These are phyloP conservation scores for Piliocolobus tephrosceles DNA, from an alignment of 2,113 vertebrate species.

Conservation along the genomic window DNA sequence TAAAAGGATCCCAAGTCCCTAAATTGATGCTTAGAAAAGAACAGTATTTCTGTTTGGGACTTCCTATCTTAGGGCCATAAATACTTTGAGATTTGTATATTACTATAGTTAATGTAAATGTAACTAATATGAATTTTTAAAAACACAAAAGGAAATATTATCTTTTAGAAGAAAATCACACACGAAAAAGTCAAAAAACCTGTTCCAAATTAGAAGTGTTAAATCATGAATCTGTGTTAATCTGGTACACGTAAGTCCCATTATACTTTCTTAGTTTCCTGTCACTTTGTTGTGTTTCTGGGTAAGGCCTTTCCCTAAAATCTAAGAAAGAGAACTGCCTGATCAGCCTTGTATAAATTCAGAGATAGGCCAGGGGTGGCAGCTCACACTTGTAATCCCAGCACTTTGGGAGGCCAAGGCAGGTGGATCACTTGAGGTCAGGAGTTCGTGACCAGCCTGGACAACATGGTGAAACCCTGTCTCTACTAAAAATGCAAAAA, in stretches of 20 bases:
- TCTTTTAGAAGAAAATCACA: background rate
- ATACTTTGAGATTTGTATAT: background rate
- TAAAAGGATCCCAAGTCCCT: background rate
- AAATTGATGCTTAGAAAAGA: background rate
- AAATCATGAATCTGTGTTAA: background rate
- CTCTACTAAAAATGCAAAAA: too few species aligned
- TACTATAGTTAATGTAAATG: background rate
- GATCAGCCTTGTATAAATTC: background rate
- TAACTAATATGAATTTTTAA: background rate
- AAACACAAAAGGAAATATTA: background rate
- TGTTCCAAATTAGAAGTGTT: background rate
- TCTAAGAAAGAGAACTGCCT: background rate
- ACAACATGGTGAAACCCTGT: too few species aligned
- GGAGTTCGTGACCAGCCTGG: too few species aligned
- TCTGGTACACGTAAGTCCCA: background rate
- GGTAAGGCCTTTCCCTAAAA: background rate
- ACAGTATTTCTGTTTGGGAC: background rate
- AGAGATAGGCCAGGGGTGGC: too few species aligned
- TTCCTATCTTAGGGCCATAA: too few species aligned
- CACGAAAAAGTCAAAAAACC: background rate
- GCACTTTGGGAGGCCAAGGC: too few species aligned
- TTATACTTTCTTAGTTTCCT: background rate
- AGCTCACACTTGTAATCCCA: too few species aligned
- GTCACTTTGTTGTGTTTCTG: background rate
- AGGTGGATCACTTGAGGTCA: too few species aligned